Evolutionary conservation across 2,113 vertebrate species (phyloP).

Genomic region (Sylvietta virens): DNA sequence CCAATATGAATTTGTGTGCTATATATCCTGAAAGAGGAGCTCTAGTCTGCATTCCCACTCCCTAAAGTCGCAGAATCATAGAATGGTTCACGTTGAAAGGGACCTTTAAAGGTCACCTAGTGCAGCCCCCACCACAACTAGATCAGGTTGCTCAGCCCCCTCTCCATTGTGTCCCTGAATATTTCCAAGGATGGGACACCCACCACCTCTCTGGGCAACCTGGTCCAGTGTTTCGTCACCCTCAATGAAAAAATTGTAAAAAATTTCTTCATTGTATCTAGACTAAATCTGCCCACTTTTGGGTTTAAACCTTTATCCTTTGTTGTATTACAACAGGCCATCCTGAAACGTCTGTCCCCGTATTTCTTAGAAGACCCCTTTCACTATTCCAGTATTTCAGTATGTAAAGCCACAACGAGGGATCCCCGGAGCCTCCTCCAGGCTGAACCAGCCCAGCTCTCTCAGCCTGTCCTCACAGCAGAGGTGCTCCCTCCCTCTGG

Average conservation of each 20-base stretch:
- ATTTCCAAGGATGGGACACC: neutral
- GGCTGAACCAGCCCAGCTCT: neutral
- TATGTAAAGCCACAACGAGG: neutral
- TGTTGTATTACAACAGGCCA: neutral
- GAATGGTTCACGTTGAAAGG: neutral
- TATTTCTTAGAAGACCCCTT: neutral
- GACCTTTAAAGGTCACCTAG: neutral
- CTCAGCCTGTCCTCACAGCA: neutral
- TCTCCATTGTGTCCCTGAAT: neutral
- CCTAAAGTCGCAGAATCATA: neutral
- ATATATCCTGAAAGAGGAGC: neutral
- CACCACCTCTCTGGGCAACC: neutral
- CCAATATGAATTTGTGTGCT: neutral
- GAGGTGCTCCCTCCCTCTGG: neutral
- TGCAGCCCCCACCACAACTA: accelerated
- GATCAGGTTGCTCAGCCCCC: neutral
- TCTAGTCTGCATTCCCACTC: neutral
- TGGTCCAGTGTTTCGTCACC: neutral
- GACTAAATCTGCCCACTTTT: neutral
- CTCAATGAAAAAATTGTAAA: neutral
- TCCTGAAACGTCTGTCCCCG: neutral
- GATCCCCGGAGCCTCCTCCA: neutral
- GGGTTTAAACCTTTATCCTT: neutral
- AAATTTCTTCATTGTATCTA: neutral
- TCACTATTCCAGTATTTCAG: neutral